Conservation (phyloP, 2,888 invertebrate species). For the Rutpela maculata region DNA sequence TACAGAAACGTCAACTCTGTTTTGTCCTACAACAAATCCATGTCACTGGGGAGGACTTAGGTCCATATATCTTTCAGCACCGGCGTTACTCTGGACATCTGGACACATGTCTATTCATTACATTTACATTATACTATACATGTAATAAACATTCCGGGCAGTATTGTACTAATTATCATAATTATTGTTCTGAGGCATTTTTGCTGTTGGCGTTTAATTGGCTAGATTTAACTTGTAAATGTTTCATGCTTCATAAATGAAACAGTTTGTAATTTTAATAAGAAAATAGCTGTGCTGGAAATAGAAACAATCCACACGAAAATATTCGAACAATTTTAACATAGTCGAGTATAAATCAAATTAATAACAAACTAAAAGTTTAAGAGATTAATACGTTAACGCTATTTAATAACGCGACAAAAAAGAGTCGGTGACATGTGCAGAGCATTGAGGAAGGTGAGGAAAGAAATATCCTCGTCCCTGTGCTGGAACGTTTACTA, state of each 20-base stretch:
- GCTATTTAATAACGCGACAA: slow-evolving; percentile 37
- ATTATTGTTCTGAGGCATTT: slow-evolving; percentile 7
- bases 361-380: slow-evolving; percentile 24
- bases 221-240: neutral
- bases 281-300: slow-evolving; percentile 32
- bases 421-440: slow-evolving; percentile 25
- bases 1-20: slow-evolving; percentile 26
- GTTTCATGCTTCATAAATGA: slow-evolving; percentile 16
- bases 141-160: slow-evolving; percentile 4
- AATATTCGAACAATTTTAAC: slow-evolving; percentile 17
- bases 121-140: neutral
- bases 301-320: slow-evolving; percentile 30
- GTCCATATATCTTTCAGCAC: slow-evolving; percentile 16
- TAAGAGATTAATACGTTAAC: slow-evolving; percentile 26
- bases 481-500: neutral
- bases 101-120: slow-evolving; percentile 26
- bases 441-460: slow-evolving; percentile 13
- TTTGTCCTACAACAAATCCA: slow-evolving; percentile 17
- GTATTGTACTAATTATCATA: slow-evolving; percentile 3
- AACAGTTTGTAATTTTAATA: slow-evolving; percentile 32
- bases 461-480: slow-evolving; percentile 34
- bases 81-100: slow-evolving; percentile 34
- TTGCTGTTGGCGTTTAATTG: slow-evolving; percentile 11
- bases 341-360: slow-evolving; percentile 14
- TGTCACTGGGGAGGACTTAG: slow-evolving; percentile 10